A percentile compares a stretch with the other conserved stretches of the same genome.
Conservation (phyloP, 2,797 vertebrate species). For the Helostoma temminkii region DNA sequence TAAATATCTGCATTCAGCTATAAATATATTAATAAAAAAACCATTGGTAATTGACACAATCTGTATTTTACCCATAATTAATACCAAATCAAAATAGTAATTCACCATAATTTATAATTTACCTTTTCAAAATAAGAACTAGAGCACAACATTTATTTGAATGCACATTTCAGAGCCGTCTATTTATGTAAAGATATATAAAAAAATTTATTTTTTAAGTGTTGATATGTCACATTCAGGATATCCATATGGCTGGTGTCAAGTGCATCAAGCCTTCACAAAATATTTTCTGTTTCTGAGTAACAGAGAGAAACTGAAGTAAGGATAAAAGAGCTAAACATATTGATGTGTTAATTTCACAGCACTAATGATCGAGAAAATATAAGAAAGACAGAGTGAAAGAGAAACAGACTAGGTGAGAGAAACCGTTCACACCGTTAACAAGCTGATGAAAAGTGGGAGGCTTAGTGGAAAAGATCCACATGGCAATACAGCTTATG, state of each 20-base stretch:
- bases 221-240: background rate
- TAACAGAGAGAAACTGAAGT: background rate
- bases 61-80: background rate
- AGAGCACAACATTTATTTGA: no score
- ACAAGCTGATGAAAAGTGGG: conserved; percentile 13
- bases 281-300: background rate
- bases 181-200: background rate
- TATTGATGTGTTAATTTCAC: conserved; percentile 44
- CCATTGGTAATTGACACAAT: no score
- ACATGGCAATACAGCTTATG: no score
- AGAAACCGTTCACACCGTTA: conserved; percentile 31
- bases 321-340: conserved; percentile 18
- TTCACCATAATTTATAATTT: no score
- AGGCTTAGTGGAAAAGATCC: background rate
- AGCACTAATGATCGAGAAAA: conserved; percentile 36
- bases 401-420: conserved; percentile 30
- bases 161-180: background rate
- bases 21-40: no score
- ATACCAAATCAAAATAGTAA: background rate
- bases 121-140: no score
- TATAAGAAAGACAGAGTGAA: background rate
- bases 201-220: no score
- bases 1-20: no score
- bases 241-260: background rate
- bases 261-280: background rate